These are phyloP conservation scores for Meiosimyza platycephala DNA, from an alignment of 2,888 invertebrate species.

Conservation along the genomic window DNA sequence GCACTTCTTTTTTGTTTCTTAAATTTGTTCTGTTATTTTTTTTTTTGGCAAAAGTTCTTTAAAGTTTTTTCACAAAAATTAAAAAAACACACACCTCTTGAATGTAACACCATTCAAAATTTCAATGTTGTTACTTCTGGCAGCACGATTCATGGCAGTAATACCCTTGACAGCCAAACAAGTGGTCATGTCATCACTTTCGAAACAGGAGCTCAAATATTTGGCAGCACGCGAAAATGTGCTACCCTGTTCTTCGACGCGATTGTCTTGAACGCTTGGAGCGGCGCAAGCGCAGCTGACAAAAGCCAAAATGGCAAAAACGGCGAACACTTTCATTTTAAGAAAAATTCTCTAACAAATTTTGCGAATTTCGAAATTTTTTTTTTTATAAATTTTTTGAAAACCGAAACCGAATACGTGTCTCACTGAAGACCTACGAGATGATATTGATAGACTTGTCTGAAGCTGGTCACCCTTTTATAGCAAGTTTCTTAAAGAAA, in stretches of 20 bases:
- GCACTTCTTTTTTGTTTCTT: constrained; percentile 1
- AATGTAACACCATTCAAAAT: constrained; percentile 72
- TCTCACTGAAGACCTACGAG: constrained; percentile 62
- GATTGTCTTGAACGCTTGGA: constrained; percentile 64
- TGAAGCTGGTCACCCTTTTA: constrained; percentile 63
- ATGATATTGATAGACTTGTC: constrained; percentile 65
- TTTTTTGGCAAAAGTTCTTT: constrained; percentile 21
- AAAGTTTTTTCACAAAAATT: not conserved
- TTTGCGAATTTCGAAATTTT: constrained; percentile 25
- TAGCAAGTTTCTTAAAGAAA: constrained; percentile 55
- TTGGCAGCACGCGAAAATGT: constrained; percentile 63
- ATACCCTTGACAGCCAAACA: constrained; percentile 73
- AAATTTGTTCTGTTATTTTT: not conserved
- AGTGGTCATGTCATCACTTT: constrained; percentile 68
- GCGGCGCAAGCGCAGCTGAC: constrained; percentile 60
- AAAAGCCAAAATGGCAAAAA: constrained; percentile 56
- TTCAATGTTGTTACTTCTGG: constrained; percentile 71
- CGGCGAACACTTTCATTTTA: constrained; percentile 64
- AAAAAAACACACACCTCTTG: constrained; percentile 66
- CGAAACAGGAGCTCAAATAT: constrained; percentile 66
- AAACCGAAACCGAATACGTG: constrained; percentile 45
- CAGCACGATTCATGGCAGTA: constrained; percentile 70
- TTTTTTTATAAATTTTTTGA: constrained; percentile 2
- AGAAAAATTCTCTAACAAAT: constrained; percentile 28
- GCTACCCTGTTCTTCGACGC: constrained; percentile 68